Base-by-base conservation (phyloP, 1,140 invertebrate genomes). In the Medauroidea extradentata region DNA sequence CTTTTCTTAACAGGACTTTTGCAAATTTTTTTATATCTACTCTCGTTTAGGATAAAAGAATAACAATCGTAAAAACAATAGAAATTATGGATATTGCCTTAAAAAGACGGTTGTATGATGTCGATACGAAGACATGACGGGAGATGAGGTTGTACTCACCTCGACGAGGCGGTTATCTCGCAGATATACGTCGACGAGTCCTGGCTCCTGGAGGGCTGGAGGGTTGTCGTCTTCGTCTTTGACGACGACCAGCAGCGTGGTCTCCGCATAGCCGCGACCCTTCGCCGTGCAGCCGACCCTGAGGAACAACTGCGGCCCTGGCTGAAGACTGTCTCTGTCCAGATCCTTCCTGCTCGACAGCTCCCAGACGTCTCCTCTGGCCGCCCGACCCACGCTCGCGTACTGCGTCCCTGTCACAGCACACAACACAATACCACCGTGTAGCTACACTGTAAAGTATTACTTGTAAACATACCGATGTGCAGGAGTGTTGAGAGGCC, bases 221-320 rank as follows among this genome's bases (percentile, higher is more conserved):
- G 75, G 72, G 69, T 78, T 78, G 53, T 78, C 77, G 54, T 78
- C 72, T 25, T 76, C 62, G 61, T 78, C 77, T 27, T 77, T 53
- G 16, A 78, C 57, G 13, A 71, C 68, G 9, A 78, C 53, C 7
- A 29, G 16, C 16, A 77, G 24, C 1, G 65, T 64, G 34, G 65
- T 64, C 24, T 69, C 66, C 13, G 67, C 60, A 0, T 60, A 66
- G 41, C 59, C 63, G 9, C 68, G 63, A 2, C 72, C 66, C 53
- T 62, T 69, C 0, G 77, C 59, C n/a, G 71, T 39, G 57, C 77
- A 79, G 11, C 60, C 68, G 1, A 76, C 64, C 9, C 63, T 25
- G 23, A 75, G 39, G 13, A 60, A 53, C 1, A 70, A 23, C 5
- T 60, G 72, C 0, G 75, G 69, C 4, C 75, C 73, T 0, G 75